These are phyloP conservation scores for Dicrurus megarhynchus DNA, from an alignment of 2,113 vertebrate genomes.

Conservation along the genomic window DNA sequence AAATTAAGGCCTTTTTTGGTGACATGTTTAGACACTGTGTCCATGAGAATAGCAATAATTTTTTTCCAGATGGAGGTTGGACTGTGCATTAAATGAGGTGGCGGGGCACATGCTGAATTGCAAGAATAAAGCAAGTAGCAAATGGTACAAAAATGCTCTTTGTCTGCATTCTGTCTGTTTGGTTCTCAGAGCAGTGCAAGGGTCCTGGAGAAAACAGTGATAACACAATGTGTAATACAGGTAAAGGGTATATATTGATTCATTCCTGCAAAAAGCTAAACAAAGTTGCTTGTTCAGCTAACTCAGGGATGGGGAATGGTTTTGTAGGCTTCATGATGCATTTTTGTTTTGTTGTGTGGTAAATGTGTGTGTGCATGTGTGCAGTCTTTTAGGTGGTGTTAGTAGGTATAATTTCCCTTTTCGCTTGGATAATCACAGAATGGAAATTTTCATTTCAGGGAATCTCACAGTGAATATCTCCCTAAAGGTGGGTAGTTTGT, in stretches of 20 bases:
- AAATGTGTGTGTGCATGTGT: neutral
- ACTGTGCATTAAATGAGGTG: neutral
- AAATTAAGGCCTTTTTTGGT: neutral
- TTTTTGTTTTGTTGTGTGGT: neutral
- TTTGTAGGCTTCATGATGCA: neutral
- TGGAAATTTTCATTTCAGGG: constrained; percentile 3
- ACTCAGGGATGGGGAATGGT: neutral
- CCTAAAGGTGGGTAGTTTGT: constrained; percentile 14
- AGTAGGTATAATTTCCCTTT: neutral
- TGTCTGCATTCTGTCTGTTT: neutral
- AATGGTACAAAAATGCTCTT: neutral
- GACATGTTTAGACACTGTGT: neutral
- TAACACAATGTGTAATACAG: neutral
- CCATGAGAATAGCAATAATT: neutral
- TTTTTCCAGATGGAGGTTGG: neutral
- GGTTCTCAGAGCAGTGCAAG: neutral
- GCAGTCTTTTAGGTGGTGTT: neutral
- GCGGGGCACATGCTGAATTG: neutral
- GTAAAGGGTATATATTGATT: neutral
- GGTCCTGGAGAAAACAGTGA: neutral
- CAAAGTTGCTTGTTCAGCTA: neutral
- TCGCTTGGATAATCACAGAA: neutral
- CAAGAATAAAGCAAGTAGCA: neutral
- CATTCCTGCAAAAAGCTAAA: neutral
- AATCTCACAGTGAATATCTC: neutral